phyloP scores from a whole-genome alignment of 2,888 invertebrate species.

The Oscheius onirici region DNA sequence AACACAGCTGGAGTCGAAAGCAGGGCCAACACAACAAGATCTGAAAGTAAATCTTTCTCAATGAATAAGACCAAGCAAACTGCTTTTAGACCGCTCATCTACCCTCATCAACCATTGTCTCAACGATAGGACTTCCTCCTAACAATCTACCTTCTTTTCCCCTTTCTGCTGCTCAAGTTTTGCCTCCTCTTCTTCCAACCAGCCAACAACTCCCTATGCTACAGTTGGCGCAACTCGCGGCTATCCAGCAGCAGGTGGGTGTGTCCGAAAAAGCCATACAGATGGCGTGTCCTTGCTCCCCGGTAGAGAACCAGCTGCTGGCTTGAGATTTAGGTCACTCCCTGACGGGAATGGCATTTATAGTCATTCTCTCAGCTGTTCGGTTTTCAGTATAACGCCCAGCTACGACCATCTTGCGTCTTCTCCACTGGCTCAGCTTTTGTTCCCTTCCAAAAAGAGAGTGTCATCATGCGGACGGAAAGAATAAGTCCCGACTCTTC shows the following conservation, averaged over 20 bases:
- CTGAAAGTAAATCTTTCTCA: not conserved
- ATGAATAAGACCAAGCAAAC: not conserved
- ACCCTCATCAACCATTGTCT: not conserved
- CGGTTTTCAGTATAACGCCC: conserved; percentile 22
- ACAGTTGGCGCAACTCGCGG: conserved; percentile 49
- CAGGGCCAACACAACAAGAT: not conserved
- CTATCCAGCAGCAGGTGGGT: conserved; percentile 37
- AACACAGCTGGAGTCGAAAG: conserved; percentile 79
- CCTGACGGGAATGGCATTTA: conserved; percentile 4
- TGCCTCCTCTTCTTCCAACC: conserved; percentile 19
- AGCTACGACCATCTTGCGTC: conserved; percentile 20
- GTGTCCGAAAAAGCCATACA: not conserved
- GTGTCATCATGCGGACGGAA: conserved; percentile 48
- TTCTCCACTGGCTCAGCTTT: conserved; percentile 51
- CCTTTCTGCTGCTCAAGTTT: not conserved
- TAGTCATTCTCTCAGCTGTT: not conserved
- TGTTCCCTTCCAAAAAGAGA: conserved; percentile 32
- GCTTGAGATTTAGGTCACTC: conserved; percentile 14
- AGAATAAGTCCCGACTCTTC: conserved; percentile 54
- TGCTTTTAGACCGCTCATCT: not conserved
- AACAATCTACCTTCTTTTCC: not conserved
- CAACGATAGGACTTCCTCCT: conserved; percentile 1
- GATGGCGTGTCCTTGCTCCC: conserved; percentile 14
- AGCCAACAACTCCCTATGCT: conserved; percentile 41
- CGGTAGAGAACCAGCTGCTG: conserved; percentile 19